phyloP scores from a whole-genome alignment of 2,113 vertebrate genomes.

The Limanda limanda region DNA sequence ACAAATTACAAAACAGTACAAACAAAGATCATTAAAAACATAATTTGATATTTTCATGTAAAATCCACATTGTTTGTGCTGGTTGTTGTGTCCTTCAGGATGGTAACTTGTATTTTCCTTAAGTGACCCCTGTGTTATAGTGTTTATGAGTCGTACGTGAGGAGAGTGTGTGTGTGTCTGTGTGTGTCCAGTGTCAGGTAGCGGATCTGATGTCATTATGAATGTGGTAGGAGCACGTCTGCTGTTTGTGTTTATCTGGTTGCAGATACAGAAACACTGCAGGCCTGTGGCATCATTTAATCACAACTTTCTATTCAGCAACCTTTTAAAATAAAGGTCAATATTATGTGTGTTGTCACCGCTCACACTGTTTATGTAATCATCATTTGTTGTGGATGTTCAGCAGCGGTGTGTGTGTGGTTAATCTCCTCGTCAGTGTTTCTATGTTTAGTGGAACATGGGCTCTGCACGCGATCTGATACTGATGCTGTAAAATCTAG shows the following conservation, averaged over 20 bases:
- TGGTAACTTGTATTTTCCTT: neutral
- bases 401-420: slow-evolving; percentile 9
- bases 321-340: slow-evolving; percentile 4
- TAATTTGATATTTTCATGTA: too few species aligned
- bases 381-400: slow-evolving; percentile 16
- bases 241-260: neutral
- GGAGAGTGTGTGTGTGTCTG: neutral
- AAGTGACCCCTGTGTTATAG: neutral
- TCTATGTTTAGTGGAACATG: slow-evolving; percentile 39
- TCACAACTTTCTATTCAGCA: neutral
- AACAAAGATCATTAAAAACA: neutral
- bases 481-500: neutral
- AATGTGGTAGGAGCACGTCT: neutral
- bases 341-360: slow-evolving; percentile 24
- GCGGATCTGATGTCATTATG: slow-evolving; percentile 15
- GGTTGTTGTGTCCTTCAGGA: neutral
- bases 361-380: slow-evolving; percentile 46
- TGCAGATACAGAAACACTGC: slow-evolving; percentile 3
- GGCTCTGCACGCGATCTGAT: slow-evolving; percentile 10
- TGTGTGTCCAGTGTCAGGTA: neutral
- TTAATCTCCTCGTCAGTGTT: slow-evolving; percentile 20
- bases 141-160: neutral
- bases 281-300: neutral
- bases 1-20: neutral
- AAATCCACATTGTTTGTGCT: neutral